Evolutionary conservation across 2,888 invertebrate species (phyloP).

Genomic region (Scaptomyza cyrtandrae): DNA sequence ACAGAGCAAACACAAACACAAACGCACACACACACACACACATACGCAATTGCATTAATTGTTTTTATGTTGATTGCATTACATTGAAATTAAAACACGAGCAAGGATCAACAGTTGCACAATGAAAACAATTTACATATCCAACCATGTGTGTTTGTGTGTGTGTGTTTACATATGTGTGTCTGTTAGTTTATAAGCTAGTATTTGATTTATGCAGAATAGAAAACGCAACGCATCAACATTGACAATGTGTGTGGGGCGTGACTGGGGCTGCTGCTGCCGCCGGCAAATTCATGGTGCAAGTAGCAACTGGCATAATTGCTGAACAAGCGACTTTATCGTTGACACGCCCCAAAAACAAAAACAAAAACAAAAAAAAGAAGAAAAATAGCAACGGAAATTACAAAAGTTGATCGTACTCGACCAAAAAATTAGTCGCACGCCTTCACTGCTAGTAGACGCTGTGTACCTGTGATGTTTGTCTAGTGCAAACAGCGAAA

Average conservation of each 20-base stretch:
- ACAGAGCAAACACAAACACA: slow-evolving; percentile 1
- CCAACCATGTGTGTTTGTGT: background rate
- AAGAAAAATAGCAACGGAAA: slow-evolving; percentile 50
- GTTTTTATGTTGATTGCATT: slow-evolving; percentile 73
- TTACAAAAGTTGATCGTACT: slow-evolving; percentile 58
- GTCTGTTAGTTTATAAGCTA: slow-evolving; percentile 45
- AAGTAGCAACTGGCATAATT: slow-evolving; percentile 54
- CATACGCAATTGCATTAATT: slow-evolving; percentile 59
- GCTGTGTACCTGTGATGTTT: slow-evolving; percentile 51
- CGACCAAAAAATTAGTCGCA: slow-evolving; percentile 56
- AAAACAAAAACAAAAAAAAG: slow-evolving; percentile 26
- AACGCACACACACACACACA: slow-evolving; percentile 12
- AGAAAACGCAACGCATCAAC: slow-evolving; percentile 23
- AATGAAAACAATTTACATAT: background rate
- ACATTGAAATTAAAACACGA: slow-evolving; percentile 16
- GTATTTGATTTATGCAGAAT: slow-evolving; percentile 62
- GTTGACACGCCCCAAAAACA: slow-evolving; percentile 21
- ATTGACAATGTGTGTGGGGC: slow-evolving; percentile 5
- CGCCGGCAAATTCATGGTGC: slow-evolving; percentile 22
- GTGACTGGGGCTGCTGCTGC: slow-evolving; percentile 8
- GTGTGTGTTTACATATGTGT: too few relatives aligned
- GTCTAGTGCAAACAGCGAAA: slow-evolving; percentile 48
- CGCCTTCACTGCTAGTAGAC: slow-evolving; percentile 11
- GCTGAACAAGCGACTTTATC: slow-evolving; percentile 39
- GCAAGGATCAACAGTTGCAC: slow-evolving; percentile 43